These are phyloP conservation scores for Petaurus breviceps DNA, from an alignment of 2,113 vertebrate species.

Conservation along the genomic window DNA sequence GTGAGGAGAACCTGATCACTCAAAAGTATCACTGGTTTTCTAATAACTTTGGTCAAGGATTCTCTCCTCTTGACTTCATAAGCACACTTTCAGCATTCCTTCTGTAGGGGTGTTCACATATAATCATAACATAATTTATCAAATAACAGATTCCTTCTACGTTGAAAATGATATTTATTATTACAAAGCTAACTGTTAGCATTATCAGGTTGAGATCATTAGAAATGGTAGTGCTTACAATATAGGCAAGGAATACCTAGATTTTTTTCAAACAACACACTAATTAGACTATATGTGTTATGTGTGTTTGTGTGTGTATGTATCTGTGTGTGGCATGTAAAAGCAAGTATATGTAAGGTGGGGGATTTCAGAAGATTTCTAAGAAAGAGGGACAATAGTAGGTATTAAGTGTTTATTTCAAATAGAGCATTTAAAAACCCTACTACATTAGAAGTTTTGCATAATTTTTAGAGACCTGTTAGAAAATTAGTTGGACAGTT, in stretches of 20 bases:
- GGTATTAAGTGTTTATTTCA: background rate
- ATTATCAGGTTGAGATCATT: background rate
- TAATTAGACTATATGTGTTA: background rate
- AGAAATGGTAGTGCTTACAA: background rate
- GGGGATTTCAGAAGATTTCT: background rate
- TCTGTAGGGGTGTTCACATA: background rate
- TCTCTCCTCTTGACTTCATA: background rate
- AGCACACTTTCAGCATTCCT: background rate
- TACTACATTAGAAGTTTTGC: background rate
- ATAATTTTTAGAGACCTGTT: background rate
- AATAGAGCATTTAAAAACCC: background rate
- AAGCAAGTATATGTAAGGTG: background rate
- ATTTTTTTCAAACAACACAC: background rate
- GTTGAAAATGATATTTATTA: background rate
- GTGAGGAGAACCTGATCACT: background rate
- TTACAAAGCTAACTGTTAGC: background rate
- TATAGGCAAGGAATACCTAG: background rate
- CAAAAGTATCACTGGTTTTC: background rate
- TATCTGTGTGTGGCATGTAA: background rate
- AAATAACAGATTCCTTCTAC: background rate
- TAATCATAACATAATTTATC: background rate
- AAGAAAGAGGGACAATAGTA: background rate
- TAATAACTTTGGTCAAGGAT: background rate
- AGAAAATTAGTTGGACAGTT: background rate
- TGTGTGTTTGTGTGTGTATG: background rate